A percentile compares a stretch with the other conserved stretches of the same genome.
phyloP scores from a whole-genome alignment of 2,113 vertebrate species.

The Dermatemys mawii region DNA sequence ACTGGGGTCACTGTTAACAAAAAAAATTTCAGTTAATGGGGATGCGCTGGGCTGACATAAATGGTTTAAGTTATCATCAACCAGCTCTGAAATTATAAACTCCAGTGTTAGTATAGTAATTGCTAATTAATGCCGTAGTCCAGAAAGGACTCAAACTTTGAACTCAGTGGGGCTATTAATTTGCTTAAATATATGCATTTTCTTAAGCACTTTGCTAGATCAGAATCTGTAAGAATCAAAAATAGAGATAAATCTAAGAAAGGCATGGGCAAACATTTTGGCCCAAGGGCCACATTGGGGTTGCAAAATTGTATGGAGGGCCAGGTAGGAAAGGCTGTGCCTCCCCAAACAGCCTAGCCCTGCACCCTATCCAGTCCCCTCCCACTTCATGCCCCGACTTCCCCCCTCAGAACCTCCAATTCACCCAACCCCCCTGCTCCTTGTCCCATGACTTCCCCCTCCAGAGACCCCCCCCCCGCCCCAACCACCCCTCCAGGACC shows the following conservation, averaged over 20 bases:
- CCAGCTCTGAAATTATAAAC: conserved; percentile 66
- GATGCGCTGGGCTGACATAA: conserved; percentile 49
- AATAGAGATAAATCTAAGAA: background rate
- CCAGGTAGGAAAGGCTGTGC: too few relatives aligned
- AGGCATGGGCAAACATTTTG: too few relatives aligned
- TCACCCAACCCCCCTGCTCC: too few relatives aligned
- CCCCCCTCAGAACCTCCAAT: too few relatives aligned
- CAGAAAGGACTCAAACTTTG: background rate
- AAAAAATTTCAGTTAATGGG: conserved; percentile 47
- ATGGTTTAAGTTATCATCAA: conserved; percentile 53
- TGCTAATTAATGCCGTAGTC: conserved; percentile 48
- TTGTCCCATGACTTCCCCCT: too few relatives aligned
- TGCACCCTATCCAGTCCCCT: too few relatives aligned
- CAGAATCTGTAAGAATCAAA: background rate
- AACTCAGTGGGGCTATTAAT: background rate
- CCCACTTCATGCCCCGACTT: too few relatives aligned
- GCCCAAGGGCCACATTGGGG: too few relatives aligned
- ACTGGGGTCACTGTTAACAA: conserved; percentile 26
- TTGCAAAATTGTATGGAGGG: too few relatives aligned
- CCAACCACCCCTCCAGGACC: too few relatives aligned
- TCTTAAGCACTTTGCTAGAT: background rate
- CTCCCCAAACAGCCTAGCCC: too few relatives aligned
- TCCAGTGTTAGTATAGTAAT: conserved; percentile 44
- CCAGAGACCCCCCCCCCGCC: too few relatives aligned
- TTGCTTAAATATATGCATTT: background rate